Evolutionary conservation across 2,888 invertebrate genomes (phyloP).

Genomic region (Lottia gigantea): DNA sequence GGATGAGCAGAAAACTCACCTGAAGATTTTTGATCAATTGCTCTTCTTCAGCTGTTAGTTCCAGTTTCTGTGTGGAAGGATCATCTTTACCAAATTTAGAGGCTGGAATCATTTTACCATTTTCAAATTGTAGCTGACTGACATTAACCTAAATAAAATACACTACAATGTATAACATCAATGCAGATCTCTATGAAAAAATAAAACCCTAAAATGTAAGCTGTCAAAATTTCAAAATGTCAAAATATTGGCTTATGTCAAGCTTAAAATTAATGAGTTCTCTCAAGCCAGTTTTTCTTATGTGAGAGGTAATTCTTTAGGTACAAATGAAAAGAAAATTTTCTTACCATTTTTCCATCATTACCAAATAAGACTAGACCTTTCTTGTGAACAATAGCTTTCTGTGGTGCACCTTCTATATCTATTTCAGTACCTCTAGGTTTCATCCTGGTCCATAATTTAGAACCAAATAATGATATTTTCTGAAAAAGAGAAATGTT

Average conservation of each 20-base stretch:
- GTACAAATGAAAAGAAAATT: background rate
- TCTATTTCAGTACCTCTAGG: constrained; percentile 72
- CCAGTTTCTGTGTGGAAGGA: constrained; percentile 71
- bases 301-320: too few relatives aligned
- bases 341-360: constrained; percentile 80
- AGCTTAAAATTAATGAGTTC: too few relatives aligned
- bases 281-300: too few relatives aligned
- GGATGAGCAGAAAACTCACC: constrained; percentile 53
- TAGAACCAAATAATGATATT: constrained; percentile 84
- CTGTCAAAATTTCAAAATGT: constrained; percentile 11
- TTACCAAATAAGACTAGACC: constrained; percentile 85
- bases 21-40: constrained; percentile 74
- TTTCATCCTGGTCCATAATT: constrained; percentile 75
- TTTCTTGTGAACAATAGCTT: constrained; percentile 80
- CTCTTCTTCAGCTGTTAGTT: constrained; percentile 73
- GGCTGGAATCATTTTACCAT: constrained; percentile 81
- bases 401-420: constrained; percentile 74
- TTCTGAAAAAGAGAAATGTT: constrained; percentile 66
- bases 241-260: too few relatives aligned
- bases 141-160: constrained; percentile 76
- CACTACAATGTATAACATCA: background rate
- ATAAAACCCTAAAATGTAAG: background rate
- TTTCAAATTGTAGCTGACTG: constrained; percentile 77
- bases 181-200: background rate
- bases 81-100: constrained; percentile 77